Evolutionary conservation across 2,888 invertebrate genomes (phyloP).

Genomic region (Himalopsyche tibetana): DNA sequence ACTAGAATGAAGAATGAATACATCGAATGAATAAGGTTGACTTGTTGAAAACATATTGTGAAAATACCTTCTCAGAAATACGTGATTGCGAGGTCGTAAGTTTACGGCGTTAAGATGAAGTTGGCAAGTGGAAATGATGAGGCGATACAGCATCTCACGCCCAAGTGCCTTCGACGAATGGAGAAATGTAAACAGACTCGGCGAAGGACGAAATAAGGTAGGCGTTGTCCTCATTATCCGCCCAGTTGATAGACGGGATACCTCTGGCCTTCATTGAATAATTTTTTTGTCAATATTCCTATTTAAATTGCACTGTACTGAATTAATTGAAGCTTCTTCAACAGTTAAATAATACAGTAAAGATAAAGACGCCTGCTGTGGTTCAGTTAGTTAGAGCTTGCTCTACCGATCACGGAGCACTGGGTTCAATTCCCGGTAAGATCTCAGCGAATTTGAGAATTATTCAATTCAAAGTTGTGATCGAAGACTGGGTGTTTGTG

Average conservation of each 20-base stretch:
- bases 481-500: no score
- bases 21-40: background rate
- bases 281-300: no score
- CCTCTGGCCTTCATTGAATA: background rate
- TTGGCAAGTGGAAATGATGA: slow-evolving; percentile 17
- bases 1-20: background rate
- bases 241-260: slow-evolving; percentile 2
- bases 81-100: background rate
- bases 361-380: no score
- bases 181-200: slow-evolving; percentile 38
- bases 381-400: no score
- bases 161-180: background rate
- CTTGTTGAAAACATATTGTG: background rate
- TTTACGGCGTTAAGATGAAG: background rate
- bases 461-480: no score
- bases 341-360: no score
- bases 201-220: background rate
- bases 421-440: no score
- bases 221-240: background rate
- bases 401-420: no score
- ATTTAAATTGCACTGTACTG: no score
- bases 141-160: background rate
- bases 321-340: no score
- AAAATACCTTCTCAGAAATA: background rate
- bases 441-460: no score